Conservation (phyloP, 2,113 vertebrate species). For the Burhinus oedicnemus region DNA sequence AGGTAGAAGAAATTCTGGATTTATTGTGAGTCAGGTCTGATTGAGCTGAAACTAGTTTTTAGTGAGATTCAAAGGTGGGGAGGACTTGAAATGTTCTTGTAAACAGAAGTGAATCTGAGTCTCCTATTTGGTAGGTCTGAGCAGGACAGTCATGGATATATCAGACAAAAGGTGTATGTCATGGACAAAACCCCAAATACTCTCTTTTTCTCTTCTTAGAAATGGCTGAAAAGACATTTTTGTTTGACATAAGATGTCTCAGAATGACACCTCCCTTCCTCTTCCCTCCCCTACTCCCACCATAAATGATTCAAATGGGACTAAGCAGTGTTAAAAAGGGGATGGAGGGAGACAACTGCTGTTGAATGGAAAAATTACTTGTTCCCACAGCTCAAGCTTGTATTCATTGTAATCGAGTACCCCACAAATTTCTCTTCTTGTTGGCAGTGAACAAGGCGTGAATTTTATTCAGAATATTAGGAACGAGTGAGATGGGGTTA, state of each 20-base stretch:
- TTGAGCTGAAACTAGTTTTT: background rate
- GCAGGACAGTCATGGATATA: background rate
- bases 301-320: background rate
- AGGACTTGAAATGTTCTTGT: background rate
- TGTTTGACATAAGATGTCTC: background rate
- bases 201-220: background rate
- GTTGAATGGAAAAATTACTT: background rate
- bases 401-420: background rate
- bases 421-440: background rate
- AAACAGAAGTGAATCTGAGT: background rate
- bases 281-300: background rate
- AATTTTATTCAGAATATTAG: conserved; percentile 55
- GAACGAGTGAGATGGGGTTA: background rate
- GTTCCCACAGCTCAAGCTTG: background rate
- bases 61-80: background rate
- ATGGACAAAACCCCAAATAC: background rate
- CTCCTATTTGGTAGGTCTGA: background rate
- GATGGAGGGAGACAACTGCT: background rate
- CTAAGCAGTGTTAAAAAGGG: background rate
- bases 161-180: background rate
- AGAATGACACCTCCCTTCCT: background rate
- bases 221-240: background rate
- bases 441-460: background rate
- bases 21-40: background rate
- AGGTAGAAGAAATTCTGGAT: background rate